Conservation (phyloP, 2,113 vertebrate species). For the Cnemophilus loriae region DNA sequence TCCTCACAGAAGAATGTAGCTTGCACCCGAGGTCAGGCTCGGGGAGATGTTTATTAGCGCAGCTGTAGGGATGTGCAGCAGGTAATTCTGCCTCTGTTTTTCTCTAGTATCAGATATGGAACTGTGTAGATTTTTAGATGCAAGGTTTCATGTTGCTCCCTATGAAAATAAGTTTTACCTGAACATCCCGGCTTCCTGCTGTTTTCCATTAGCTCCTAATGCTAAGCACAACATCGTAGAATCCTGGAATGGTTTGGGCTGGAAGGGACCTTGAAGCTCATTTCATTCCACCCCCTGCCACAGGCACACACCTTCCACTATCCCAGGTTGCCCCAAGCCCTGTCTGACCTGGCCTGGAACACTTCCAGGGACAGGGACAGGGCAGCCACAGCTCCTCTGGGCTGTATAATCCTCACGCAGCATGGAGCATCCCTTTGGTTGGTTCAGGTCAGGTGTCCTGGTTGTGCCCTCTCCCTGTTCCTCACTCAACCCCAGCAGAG, state of each 20-base stretch:
- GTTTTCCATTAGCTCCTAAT: not conserved
- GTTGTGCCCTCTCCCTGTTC: not conserved
- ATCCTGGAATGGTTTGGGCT: not conserved
- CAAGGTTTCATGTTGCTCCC: not conserved
- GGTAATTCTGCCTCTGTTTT: not conserved
- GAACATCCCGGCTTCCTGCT: not conserved
- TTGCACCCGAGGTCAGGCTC: not conserved
- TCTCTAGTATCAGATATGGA: not conserved
- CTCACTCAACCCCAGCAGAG: not conserved
- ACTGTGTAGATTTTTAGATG: not conserved
- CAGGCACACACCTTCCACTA: not conserved
- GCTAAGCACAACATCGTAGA: not conserved
- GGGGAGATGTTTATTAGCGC: not conserved
- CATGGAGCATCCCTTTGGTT: not conserved
- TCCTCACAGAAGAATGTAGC: not conserved
- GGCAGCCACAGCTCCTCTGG: not conserved
- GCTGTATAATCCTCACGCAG: not conserved
- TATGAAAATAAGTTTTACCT: not conserved
- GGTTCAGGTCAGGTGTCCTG: not conserved
- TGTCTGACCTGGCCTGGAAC: fast-evolving
- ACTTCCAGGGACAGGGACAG: not conserved
- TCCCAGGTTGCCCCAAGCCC: not conserved
- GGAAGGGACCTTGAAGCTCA: not conserved
- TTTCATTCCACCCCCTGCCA: not conserved
- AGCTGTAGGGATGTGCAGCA: not conserved